A percentile compares a stretch with the other conserved stretches of the same genome.
Conservation (phyloP, 2,113 vertebrate species). For the Anser cygnoides region DNA sequence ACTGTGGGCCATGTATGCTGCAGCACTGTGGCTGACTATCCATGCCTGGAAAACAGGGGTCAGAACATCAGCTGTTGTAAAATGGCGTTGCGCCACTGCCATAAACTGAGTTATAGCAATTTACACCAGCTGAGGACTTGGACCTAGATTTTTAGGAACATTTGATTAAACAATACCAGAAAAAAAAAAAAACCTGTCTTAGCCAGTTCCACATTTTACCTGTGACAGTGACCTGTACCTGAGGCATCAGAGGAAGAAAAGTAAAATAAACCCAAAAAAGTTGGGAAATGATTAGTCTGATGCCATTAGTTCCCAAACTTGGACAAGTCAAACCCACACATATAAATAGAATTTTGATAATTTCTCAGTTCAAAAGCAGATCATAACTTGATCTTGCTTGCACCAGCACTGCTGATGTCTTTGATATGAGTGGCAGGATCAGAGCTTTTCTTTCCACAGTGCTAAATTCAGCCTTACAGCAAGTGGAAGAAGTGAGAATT, state of each 20-base stretch:
- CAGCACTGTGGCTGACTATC: neutral
- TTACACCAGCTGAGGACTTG: slow-evolving; percentile 36
- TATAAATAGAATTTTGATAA: neutral
- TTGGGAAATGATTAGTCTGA: neutral
- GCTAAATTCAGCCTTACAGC: neutral
- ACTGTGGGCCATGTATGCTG: neutral
- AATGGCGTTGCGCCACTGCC: neutral
- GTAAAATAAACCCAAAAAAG: neutral
- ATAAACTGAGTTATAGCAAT: slow-evolving; percentile 20
- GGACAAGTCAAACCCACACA: neutral
- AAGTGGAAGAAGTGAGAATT: neutral
- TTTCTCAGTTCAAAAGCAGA: neutral
- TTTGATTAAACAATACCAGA: neutral
- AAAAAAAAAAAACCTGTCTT: neutral
- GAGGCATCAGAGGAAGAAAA: neutral
- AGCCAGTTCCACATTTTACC: neutral
- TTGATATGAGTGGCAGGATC: neutral
- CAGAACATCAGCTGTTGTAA: neutral
- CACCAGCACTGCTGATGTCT: neutral
- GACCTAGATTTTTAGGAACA: slow-evolving; percentile 2
- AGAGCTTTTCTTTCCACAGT: neutral
- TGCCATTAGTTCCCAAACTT: neutral
- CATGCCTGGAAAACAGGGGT: neutral
- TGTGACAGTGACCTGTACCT: neutral
- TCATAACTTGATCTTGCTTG: neutral